Conservation (phyloP, 2,888 invertebrate genomes). For the Sylvicola fuscatus region DNA sequence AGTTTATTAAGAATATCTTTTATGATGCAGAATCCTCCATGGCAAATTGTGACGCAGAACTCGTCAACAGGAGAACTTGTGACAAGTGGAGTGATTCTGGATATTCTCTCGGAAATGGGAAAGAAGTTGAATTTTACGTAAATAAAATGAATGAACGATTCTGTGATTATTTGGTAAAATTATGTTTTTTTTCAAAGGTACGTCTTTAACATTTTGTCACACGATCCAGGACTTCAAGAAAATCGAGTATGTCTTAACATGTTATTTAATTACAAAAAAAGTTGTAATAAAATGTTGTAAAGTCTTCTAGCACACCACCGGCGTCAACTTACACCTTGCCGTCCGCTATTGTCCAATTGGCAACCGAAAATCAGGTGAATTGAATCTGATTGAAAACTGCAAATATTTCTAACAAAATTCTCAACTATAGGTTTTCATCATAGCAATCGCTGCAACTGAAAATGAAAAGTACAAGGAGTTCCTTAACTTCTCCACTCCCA, state of each 20-base stretch:
- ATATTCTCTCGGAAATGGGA: constrained; percentile 55
- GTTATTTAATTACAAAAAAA: no score
- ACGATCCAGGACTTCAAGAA: no score
- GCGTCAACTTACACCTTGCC: no score
- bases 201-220: no score
- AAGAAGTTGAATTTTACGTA: constrained; percentile 65
- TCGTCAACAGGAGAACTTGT: constrained; percentile 31
- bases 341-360: no score
- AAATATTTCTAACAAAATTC: no score
- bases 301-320: no score
- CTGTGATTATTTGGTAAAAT: not conserved
- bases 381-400: no score
- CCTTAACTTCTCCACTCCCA: constrained; percentile 58
- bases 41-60: constrained; percentile 51
- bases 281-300: no score
- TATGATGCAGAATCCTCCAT: constrained; percentile 56
- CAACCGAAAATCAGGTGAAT: no score
- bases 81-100: constrained; percentile 55
- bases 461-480: constrained; percentile 19
- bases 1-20: not conserved
- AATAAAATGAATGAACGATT: constrained; percentile 10
- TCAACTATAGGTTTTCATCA: constrained; percentile 12
- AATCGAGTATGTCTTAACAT: no score
- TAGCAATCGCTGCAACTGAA: constrained; percentile 21
- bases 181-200: not conserved